phyloP scores from a whole-genome alignment of 1,140 invertebrate species.

The Elysia chlorotica region DNA sequence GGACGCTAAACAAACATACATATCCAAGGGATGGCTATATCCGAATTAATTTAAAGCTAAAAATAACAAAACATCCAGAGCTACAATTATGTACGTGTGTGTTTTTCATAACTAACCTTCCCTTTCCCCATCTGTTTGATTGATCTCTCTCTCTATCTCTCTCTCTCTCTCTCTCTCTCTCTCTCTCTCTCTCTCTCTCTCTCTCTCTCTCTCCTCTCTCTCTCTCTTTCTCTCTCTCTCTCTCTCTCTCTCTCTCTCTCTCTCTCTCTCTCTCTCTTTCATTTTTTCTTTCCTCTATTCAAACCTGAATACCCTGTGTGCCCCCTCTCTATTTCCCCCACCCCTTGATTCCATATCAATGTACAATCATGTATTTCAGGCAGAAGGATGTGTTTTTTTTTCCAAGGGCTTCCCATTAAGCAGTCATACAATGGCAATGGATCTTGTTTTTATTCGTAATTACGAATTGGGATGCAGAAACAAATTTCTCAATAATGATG shows the following conservation, averaged over 20 bases:
- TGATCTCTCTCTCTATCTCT: conserved; percentile 10
- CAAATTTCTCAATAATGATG: no score
- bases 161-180: conserved; percentile 8
- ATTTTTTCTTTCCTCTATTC: neutral
- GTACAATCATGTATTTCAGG: no score
- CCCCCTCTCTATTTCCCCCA: conserved; percentile 5
- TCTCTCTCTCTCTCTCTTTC: conserved; percentile 1
- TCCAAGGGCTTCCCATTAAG: no score
- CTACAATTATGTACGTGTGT: neutral
- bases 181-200: conserved; percentile 19
- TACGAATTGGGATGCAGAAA: no score
- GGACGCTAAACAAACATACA: neutral
- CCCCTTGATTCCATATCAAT: neutral
- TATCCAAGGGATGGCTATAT: neutral
- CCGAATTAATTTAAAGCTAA: neutral
- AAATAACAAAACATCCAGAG: neutral
- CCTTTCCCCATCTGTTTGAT: neutral
- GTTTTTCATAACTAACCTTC: neutral
- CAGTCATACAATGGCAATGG: no score
- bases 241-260: conserved; percentile 17
- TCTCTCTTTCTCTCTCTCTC: neutral
- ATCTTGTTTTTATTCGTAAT: no score
- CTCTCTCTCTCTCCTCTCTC: neutral
- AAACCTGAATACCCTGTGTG: no score
- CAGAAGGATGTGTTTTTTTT: no score